Evolutionary conservation across 2,797 vertebrate genomes (phyloP).

Genomic region (Jordanella pulchra): DNA sequence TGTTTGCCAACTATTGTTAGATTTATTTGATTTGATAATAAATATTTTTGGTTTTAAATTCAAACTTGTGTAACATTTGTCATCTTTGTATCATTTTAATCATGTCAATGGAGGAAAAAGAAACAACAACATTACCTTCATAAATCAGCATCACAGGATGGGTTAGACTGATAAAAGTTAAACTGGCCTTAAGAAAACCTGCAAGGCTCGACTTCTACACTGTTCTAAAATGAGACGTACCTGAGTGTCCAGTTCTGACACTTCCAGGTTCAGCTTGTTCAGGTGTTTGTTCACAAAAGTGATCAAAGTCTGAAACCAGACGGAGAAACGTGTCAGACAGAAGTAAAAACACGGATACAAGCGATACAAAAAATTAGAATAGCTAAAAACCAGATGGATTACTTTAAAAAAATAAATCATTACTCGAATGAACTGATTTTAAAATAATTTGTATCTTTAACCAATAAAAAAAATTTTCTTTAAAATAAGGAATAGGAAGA

Average conservation of each 20-base stretch:
- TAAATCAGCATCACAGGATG: too few species aligned
- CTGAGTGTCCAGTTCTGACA: slow-evolving; percentile 97
- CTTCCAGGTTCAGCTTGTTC: slow-evolving; percentile 96
- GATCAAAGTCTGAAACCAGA: slow-evolving; percentile 88
- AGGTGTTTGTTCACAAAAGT: slow-evolving; percentile 99
- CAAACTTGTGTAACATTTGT: too few species aligned
- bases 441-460: not conserved
- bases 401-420: too few species aligned
- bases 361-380: not conserved
- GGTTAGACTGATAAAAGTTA: too few species aligned
- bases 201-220: not conserved
- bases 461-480: not conserved
- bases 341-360: not conserved
- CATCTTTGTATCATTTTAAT: too few species aligned
- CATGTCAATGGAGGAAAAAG: too few species aligned
- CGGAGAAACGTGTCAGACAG: not conserved
- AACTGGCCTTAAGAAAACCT: too few species aligned
- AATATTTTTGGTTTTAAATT: too few species aligned
- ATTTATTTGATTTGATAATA: too few species aligned
- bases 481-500: not conserved
- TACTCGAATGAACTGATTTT: not conserved
- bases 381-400: not conserved
- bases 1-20: too few species aligned
- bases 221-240: slow-evolving; percentile 68
- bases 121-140: too few species aligned